Percentiles rank a stretch among this genome's conserved stretches.
These are phyloP conservation scores for Rotaria macrura DNA, from an alignment of 2,888 invertebrate genomes.

Conservation along the genomic window DNA sequence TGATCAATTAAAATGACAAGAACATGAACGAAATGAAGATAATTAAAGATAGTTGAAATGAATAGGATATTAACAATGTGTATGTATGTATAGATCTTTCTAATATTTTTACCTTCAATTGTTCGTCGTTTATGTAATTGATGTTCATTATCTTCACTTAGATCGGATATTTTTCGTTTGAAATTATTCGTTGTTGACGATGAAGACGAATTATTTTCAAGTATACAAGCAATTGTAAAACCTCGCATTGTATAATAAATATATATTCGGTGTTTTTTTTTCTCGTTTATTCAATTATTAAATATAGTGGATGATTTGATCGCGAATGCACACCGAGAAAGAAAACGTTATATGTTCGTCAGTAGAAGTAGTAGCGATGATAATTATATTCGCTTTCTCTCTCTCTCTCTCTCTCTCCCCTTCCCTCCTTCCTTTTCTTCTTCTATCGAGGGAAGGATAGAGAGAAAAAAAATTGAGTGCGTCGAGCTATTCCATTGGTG, in stretches of 20 bases:
- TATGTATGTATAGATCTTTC: background rate
- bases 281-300: background rate
- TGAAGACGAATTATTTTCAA: background rate
- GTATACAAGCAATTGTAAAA: background rate
- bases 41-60: background rate
- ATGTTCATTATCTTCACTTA: background rate
- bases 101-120: background rate
- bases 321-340: background rate
- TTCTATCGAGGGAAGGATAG: background rate
- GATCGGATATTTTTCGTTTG: background rate
- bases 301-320: constrained; percentile 8
- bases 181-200: background rate
- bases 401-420: background rate
- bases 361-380: background rate
- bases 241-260: background rate
- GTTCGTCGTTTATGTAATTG: background rate
- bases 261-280: background rate
- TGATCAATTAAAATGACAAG: background rate
- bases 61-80: background rate
- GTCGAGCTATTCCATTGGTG: background rate
- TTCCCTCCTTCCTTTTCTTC: background rate
- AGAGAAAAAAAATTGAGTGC: background rate
- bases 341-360: constrained; percentile 2
- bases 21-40: background rate
- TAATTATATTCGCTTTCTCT: background rate